Percentiles rank a stretch among this genome's conserved stretches.
phyloP scores from a whole-genome alignment of 2,797 vertebrate species.

The Girardinus metallicus region DNA sequence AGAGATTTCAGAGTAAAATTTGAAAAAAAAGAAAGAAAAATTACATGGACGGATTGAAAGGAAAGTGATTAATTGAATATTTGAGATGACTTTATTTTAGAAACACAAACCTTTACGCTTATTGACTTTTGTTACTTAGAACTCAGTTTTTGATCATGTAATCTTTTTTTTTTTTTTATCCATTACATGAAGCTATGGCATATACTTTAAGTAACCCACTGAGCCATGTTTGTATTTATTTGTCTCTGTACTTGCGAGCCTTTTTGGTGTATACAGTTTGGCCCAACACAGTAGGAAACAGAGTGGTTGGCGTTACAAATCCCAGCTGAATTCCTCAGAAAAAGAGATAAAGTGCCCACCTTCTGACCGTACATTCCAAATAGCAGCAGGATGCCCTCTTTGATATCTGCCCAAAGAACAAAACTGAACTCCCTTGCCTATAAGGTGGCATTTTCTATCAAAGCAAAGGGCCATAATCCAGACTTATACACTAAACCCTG shows the following conservation, averaged over 20 bases:
- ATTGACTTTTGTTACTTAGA: slow-evolving; percentile 32
- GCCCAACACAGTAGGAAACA: slow-evolving; percentile 29
- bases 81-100: slow-evolving; percentile 5
- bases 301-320: slow-evolving; percentile 56
- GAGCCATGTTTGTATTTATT: background rate
- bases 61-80: slow-evolving; percentile 1
- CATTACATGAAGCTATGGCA: slow-evolving; percentile 22
- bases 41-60: slow-evolving; percentile 4
- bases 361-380: slow-evolving; percentile 62
- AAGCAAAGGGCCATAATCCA: slow-evolving; percentile 84
- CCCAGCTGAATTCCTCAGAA: slow-evolving; percentile 54
- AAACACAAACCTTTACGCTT: slow-evolving; percentile 32
- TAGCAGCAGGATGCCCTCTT: slow-evolving; percentile 63
- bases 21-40: background rate
- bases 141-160: slow-evolving; percentile 5
- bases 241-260: background rate
- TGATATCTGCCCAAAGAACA: slow-evolving; percentile 72
- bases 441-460: slow-evolving; percentile 81
- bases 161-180: slow-evolving; percentile 12
- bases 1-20: background rate
- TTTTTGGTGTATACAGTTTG: slow-evolving; percentile 20
- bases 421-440: slow-evolving; percentile 66
- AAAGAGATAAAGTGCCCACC: slow-evolving; percentile 64
- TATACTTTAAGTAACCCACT: slow-evolving; percentile 23
- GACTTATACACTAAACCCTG: slow-evolving; percentile 83